These are phyloP conservation scores for Noturus placidus DNA, from an alignment of 2,113 vertebrate genomes.

Conservation along the genomic window DNA sequence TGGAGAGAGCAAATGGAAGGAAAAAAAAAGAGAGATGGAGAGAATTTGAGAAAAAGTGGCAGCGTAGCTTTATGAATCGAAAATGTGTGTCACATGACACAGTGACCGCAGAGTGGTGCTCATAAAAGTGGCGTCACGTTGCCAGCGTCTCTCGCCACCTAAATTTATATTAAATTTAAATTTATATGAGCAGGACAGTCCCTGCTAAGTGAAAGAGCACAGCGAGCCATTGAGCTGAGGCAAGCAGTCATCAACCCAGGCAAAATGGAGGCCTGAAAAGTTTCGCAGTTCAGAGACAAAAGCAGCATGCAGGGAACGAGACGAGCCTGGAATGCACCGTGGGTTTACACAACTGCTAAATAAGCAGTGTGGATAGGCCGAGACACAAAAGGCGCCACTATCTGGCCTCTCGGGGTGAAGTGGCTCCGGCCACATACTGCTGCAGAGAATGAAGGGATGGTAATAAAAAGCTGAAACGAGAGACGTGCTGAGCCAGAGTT, in stretches of 20 bases:
- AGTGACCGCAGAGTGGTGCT: conserved; percentile 28
- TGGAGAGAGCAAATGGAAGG: neutral
- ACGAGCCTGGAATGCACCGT: conserved; percentile 65
- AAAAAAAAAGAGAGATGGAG: neutral
- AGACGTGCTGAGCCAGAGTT: neutral
- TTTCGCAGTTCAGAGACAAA: conserved; percentile 62
- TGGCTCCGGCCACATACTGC: conserved; percentile 48
- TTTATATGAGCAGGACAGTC: conserved; percentile 8
- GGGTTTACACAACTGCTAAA: conserved; percentile 72
- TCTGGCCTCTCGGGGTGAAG: conserved; percentile 50
- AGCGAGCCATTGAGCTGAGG: conserved; percentile 5
- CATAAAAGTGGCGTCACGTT: conserved; percentile 22
- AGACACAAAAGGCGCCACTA: conserved; percentile 72
- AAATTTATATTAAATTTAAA: neutral
- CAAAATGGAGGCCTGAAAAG: conserved; percentile 8
- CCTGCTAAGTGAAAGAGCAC: neutral
- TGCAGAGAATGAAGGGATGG: conserved; percentile 42
- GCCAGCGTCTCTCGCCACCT: neutral
- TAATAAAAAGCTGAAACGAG: conserved; percentile 1
- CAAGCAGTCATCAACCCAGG: conserved; percentile 4
- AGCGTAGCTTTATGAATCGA: neutral
- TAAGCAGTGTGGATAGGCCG: conserved; percentile 61
- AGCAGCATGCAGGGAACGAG: conserved; percentile 61
- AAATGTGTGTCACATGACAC: conserved; percentile 18
- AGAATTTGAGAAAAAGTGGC: neutral